Evolutionary conservation across 53 echinoderm and acorn worm species (phyloP), one percentile per base, ranked within the genome.

Genomic region (Temnopleurus reevesii): DNA sequence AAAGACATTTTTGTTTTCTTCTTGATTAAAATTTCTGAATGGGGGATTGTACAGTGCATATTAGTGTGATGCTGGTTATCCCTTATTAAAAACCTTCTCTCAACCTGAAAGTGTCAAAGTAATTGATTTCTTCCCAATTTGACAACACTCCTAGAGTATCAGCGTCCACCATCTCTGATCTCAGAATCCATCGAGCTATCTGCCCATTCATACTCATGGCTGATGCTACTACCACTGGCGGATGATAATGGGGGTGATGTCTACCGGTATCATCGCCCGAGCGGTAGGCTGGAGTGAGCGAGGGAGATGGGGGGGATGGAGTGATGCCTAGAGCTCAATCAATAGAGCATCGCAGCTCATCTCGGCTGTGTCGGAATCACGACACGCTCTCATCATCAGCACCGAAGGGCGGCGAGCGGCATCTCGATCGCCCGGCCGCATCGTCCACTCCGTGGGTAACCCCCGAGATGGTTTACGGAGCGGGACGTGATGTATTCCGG

Each of bases 281-380:
- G 41, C 41, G 8, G n/a, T 33, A 35, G 38, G 80, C 17, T 26
- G 30, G 6, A 15, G 35, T 33, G 45, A 77, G 47, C 26, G 80
- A 28, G 51, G 46, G 51, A 29, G 51, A 77, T 27, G 24, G 47
- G 26, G 24, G 36, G 81, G 30, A 29, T 29, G 18, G 53, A 54
- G 17, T 54, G 35, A 59, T 6, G 54, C 82, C 71, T 8, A 12
- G 53, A 87, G 71, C 49, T n/a, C 71, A 87, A 87, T 87, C 88
- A 87, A 87, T 87, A 87, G n/a, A 65, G 3, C 59, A 60, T 59
- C 60, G 85, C 13, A 85, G 60, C 60, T 9, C 60, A 28, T 43
- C 59, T 59, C 83, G 27, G 83, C 83, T 36, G 54, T 4, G 19
- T 4, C 30, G 33, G 54, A 83, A 46, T 47, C 49, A 49, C 49